Base-by-base conservation (phyloP, 1,140 invertebrate species). In the Macrotrachela quadricornifera region DNA sequence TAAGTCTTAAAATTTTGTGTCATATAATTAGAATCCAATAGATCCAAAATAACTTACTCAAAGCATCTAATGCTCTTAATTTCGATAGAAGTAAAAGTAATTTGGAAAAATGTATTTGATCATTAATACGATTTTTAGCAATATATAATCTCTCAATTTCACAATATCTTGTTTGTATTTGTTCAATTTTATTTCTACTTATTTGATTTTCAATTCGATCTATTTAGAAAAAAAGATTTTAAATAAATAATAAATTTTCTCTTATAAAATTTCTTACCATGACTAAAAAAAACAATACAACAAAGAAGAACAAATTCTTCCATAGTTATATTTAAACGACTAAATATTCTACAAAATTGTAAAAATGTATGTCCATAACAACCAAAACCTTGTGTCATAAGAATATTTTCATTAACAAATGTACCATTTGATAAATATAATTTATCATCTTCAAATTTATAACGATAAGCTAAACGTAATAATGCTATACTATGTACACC, bases 401-500 rank as follows among this genome's bases (percentile, higher is more conserved):
- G 39, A 43, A 39, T 37, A n/a, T 45, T 16, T 30, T 53, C 38
- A 53, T 41, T 47, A 11, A 53, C 39, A 6, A 41, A 12, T 30
- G 36, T 30, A 4, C 51, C 51, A 47, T 53, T 53, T 4, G 51
- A 39, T 10, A 53, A 46, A 37, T 43, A 30, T 4, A 53, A 17
- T 12, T 44, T 17, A 46, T 53, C 51, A n/a, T 46, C 36, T 47
- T 16, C 17, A 36, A 10, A n/a, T 15, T 53, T 43, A 17, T 53
- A 53, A 21, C 51, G 51, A 47, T 53, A 47, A 17, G 51, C 51
- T n/a, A 53, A 37, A 40, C 51, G 36, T 17, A 53, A 15, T 48
- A 53, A 18, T 15, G 45, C 46, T 15, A 53, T 9, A 18, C 46
- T 44, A 43, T 39, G 46, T 9, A 53, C 51, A 42, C 51, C 51